Conservation (phyloP, 2,113 vertebrate genomes). For the Oreochromis niloticus region DNA sequence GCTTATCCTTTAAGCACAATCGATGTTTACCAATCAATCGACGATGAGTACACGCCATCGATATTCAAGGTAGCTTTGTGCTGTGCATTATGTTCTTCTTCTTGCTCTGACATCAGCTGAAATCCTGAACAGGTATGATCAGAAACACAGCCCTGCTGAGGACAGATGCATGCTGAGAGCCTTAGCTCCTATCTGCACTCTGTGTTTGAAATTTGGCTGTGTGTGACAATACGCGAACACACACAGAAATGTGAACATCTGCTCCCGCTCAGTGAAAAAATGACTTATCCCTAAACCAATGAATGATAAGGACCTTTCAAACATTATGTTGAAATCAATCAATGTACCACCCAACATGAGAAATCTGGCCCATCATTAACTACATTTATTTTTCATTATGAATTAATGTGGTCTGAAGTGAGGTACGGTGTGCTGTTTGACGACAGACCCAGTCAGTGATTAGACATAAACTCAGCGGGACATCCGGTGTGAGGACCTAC, state of each 20-base stretch:
- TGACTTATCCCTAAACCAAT: neutral
- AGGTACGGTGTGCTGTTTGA: neutral
- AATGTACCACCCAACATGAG: neutral
- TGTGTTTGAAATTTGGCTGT: no score
- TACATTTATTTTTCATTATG: neutral
- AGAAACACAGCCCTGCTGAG: no score
- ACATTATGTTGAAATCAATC: neutral
- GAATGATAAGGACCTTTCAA: neutral
- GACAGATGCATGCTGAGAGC: no score
- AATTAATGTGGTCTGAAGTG: neutral
- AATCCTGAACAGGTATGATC: no score
- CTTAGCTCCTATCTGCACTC: no score
- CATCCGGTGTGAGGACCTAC: rapidly evolving
- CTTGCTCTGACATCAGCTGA: neutral
- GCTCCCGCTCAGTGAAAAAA: neutral
- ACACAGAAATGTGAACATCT: no score
- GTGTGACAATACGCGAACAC: no score
- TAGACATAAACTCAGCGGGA: neutral
- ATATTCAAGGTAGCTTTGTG: constrained; percentile 80
- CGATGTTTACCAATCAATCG: constrained; percentile 69
- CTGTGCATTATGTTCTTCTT: neutral
- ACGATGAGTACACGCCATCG: constrained; percentile 86
- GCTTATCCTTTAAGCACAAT: constrained; percentile 14
- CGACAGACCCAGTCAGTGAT: neutral
- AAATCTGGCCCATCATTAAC: neutral